phyloP scores from a whole-genome alignment of 2,113 vertebrate genomes.

The Chiloscyllium plagiosum region DNA sequence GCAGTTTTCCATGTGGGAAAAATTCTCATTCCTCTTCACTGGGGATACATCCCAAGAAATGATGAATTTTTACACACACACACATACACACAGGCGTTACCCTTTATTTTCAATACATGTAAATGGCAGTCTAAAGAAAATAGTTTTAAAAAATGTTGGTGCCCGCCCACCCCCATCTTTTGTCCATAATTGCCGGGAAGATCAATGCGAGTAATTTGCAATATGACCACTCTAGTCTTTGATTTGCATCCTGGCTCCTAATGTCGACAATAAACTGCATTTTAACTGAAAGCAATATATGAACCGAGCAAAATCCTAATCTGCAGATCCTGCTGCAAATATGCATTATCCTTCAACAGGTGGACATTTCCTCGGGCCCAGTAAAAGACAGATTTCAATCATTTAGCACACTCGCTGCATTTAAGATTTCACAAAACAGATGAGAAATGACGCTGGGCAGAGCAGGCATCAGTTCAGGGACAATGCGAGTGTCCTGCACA shows the following conservation, averaged over 20 bases:
- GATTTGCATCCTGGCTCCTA: neutral
- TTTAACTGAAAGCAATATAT: neutral
- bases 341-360: neutral
- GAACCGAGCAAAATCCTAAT: neutral
- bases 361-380: no score
- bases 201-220: neutral
- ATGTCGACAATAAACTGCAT: neutral
- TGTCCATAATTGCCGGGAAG: neutral
- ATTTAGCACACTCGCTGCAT: neutral
- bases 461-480: neutral
- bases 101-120: neutral
- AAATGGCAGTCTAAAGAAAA: neutral
- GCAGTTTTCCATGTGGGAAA: neutral
- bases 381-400: neutral
- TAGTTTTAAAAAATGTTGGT: neutral
- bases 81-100: neutral
- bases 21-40: neutral
- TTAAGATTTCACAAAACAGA: neutral
- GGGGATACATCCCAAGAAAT: neutral
- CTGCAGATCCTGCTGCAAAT: neutral
- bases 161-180: neutral
- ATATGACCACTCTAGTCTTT: neutral
- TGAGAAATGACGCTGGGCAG: no score
- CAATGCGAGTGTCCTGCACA: neutral
- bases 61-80: neutral